A percentile compares a stretch with the other conserved stretches of the same genome.
These are phyloP conservation scores for Cerastoderma edule DNA, from an alignment of 2,888 invertebrate genomes.

Conservation along the genomic window DNA sequence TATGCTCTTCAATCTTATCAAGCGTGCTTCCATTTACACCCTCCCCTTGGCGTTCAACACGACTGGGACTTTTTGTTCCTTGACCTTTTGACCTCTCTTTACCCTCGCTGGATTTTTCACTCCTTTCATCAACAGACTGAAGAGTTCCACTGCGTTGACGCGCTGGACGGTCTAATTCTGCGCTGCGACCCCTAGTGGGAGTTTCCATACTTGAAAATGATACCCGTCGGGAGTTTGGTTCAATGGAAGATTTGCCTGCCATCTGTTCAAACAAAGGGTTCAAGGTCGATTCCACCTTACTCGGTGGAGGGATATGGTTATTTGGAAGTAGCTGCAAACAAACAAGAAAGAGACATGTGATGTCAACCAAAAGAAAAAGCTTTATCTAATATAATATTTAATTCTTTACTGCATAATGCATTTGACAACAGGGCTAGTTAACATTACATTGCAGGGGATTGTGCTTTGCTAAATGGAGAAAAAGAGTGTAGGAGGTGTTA, in stretches of 20 bases:
- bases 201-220: constrained; percentile 56
- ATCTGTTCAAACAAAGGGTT: constrained; percentile 65
- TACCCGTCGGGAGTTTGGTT: constrained; percentile 51
- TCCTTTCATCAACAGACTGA: constrained; percentile 42
- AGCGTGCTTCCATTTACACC: neutral
- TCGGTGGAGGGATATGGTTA: constrained; percentile 78
- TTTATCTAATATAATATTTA: too few relatives aligned
- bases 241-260: constrained; percentile 42
- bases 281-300: constrained; percentile 71
- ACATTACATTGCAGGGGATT: too few relatives aligned
- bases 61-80: constrained; percentile 3
- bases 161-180: constrained; percentile 28
- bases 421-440: too few relatives aligned
- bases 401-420: too few relatives aligned
- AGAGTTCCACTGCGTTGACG: constrained; percentile 49
- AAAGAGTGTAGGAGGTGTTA: too few relatives aligned
- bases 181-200: constrained; percentile 39
- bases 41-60: constrained; percentile 17
- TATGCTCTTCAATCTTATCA: constrained; percentile 1
- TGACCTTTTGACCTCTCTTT: constrained; percentile 6
- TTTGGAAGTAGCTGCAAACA: constrained; percentile 75
- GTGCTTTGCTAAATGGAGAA: too few relatives aligned
- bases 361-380: too few relatives aligned
- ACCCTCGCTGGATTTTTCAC: constrained; percentile 23
- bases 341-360: neutral